Conservation (phyloP, 2,888 invertebrate genomes). For the Smittia sp. region DNA sequence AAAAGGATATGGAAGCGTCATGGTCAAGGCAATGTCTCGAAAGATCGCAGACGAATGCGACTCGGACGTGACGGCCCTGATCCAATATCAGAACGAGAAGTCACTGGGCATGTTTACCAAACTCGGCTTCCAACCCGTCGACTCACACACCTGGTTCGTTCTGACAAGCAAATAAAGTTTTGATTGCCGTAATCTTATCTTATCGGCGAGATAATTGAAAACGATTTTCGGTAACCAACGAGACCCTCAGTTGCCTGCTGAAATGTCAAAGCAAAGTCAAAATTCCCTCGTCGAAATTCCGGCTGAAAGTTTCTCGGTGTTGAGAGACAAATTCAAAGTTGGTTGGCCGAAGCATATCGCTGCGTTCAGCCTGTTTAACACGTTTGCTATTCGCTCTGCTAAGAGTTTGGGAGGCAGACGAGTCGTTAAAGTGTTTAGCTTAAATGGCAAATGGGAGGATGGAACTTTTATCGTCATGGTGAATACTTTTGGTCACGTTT, state of each 20-base stretch:
- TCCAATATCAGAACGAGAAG: constrained; percentile 45
- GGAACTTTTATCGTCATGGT: constrained; percentile 49
- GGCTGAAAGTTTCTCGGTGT: constrained; percentile 42
- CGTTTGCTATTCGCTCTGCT: constrained; percentile 46
- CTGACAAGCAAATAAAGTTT: not conserved
- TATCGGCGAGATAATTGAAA: not conserved
- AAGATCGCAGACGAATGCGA: constrained; percentile 45
- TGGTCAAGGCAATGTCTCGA: constrained; percentile 45
- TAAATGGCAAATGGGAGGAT: constrained; percentile 47
- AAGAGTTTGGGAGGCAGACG: constrained; percentile 44
- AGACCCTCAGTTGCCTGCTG: too few relatives aligned
- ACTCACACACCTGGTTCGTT: constrained; percentile 31
- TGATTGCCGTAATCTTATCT: not conserved
- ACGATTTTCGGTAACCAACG: too few relatives aligned
- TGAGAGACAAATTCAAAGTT: constrained; percentile 45
- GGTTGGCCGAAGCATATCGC: constrained; percentile 46
- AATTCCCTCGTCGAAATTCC: constrained; percentile 44
- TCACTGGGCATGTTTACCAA: constrained; percentile 46
- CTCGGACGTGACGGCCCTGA: constrained; percentile 47
- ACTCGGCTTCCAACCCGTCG: constrained; percentile 46
- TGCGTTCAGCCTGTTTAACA: constrained; percentile 46
- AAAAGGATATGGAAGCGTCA: constrained; percentile 46
- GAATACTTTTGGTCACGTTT: too few relatives aligned
- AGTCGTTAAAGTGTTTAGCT: constrained; percentile 46
- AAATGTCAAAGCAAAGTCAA: too few relatives aligned